Evolutionary conservation across 2,797 vertebrate genomes (phyloP).

Genomic region (Melanogrammus aeglefinus): DNA sequence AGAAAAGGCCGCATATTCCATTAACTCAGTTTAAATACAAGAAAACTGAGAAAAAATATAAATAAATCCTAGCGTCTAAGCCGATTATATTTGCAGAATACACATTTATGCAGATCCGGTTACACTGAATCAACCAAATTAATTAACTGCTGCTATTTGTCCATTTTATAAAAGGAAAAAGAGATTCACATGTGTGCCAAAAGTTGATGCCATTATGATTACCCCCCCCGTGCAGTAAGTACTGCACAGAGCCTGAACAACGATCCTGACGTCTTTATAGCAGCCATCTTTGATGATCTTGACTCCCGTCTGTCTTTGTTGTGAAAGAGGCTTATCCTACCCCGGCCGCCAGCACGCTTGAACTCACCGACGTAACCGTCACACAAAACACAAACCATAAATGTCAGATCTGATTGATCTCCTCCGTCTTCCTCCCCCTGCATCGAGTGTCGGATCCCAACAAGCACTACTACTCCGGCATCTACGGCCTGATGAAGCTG

Average conservation of each 20-base stretch:
- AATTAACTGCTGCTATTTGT: constrained; percentile 53
- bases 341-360: not conserved
- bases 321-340: not conserved
- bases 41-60: constrained; percentile 22
- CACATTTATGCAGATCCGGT: constrained; percentile 61
- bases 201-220: constrained; percentile 34
- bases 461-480: constrained; percentile 97
- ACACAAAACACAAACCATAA: not conserved
- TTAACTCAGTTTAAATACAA: constrained; percentile 44
- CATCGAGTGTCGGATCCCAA: constrained; percentile 96
- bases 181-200: constrained; percentile 20
- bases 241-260: not conserved
- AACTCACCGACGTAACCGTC: not conserved
- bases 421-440: not conserved
- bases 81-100: constrained; percentile 61
- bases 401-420: not conserved
- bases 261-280: not conserved
- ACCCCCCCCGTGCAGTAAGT: not conserved
- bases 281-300: not conserved
- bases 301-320: not conserved
- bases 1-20: constrained; percentile 29
- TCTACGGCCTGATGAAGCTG: constrained; percentile 96
- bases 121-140: constrained; percentile 54
- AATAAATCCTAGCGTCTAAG: constrained; percentile 40
- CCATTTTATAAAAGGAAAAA: constrained; percentile 12